Evolutionary conservation across 1,140 invertebrate species (phyloP), one percentile per base, ranked within the genome.

Genomic region (Frieseomelitta varia): DNA sequence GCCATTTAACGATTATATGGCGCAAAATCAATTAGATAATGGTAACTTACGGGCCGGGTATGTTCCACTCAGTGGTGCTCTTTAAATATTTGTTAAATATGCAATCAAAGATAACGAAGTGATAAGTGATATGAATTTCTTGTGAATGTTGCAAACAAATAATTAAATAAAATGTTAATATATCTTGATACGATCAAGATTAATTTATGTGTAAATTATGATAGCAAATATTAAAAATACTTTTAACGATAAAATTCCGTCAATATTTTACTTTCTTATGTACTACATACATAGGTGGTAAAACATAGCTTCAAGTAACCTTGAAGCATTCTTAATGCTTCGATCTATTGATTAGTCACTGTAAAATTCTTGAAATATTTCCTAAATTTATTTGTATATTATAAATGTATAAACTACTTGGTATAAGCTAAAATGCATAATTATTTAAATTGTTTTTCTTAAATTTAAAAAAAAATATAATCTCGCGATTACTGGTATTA

Each of bases 11-110:
- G 85, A 90, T 90, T 90, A 79, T 78, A 72, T 85, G 81, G 55
- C 79, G 65, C 74, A 71, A 85, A 84, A 87, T 81, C 74, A 90
- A 87, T 88, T 84, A 76, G 74, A 75, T 87, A 84, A 89, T 86
- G 61, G 58, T 58, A 58, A 51, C 15, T 77, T 0, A 61, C 79
- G 58, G 47, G 53, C 55, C 76, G 58, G 55, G 39, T 61, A 65
- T 83, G 51, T 67, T 69, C 63, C 58, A 74, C 53, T 65, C 81
- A 56, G 27, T 69, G 73, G 39, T 90, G 34, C 71, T 75, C 81
- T 89, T 89, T 81, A 89, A 14, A 63, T 58, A 11, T 47, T 61
- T 12, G 15, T 61, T 27, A 39, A 30, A 86, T 89, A 81, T 63
- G 80, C 21, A 89, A 89, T 89, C 73, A 61, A 15, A 30, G 87